Evolutionary conservation across 2,113 vertebrate species (phyloP), one percentile per base, ranked within the genome.

Genomic region (Procavia capensis): DNA sequence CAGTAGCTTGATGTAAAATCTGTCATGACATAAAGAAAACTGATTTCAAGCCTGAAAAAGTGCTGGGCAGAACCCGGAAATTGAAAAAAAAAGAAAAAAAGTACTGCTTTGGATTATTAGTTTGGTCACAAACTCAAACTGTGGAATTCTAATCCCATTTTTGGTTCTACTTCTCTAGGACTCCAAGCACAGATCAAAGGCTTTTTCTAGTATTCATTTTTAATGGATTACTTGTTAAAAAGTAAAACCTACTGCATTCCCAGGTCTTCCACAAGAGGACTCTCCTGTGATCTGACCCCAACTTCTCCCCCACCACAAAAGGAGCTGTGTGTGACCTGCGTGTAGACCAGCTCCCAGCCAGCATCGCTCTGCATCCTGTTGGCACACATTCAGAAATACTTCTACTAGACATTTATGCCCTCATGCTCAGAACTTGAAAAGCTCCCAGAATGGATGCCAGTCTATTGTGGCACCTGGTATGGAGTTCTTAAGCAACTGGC

Each of bases 151-250:
- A 86, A 93, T 92, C 87, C 45, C 72, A 95, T 85, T 96, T 97
- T 94, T 84, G 63, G 36, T 91, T 93, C 93, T 92, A 41, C 4
- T 82, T 96, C 76, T 96, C 85, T 91, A 76, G 79, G 63, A 43
- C 64, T 95, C 57, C n/a, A 89, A 87, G 89, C 2, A 45, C 50
- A 96, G 75, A 96, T 97, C 95, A 98, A 97, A 97, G 82, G 14
- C 64, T 81, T 93, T 50, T 91, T 88, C 10, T 76, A 0, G 31
- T 81, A 93, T 96, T 97, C 79, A 95, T 97, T 95, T 96, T 95
- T 96, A 95, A 95, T 90, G 59, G 79, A n/a, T 84, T 95, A 78
- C 70, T 95, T 90, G 47, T 97, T 95, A 90, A 87, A 96, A 95
- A 86, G 41, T 72, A 92, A 97, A 94, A 34, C 34, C 59, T 39